Evolutionary conservation across 2,888 invertebrate genomes (phyloP).

Genomic region (Gibbula magus): DNA sequence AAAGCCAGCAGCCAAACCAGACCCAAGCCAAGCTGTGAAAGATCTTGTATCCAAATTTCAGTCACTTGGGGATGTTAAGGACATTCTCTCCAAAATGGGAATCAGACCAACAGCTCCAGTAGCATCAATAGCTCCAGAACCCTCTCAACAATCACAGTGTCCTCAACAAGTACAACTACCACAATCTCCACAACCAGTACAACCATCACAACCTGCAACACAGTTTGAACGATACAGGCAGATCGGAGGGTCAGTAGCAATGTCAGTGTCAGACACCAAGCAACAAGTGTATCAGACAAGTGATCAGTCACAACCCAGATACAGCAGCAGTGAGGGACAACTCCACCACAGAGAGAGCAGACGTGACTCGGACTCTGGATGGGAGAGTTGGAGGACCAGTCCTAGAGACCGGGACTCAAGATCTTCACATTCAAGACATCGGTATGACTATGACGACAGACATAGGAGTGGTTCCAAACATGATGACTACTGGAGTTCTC

Average conservation of each 20-base stretch:
- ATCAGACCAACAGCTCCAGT: not conserved
- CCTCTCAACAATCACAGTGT: not conserved
- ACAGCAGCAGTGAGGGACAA: not conserved
- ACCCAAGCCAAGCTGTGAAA: not conserved
- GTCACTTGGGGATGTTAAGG: not conserved
- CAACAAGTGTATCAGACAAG: not conserved
- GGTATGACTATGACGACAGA: not conserved
- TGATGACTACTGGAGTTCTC: conserved; percentile 5
- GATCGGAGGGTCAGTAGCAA: not conserved
- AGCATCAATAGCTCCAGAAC: not conserved
- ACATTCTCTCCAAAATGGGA: not conserved
- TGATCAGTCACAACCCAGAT: not conserved
- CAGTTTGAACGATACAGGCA: not conserved
- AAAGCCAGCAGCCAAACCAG: not conserved
- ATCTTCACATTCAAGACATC: not conserved
- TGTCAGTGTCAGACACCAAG: no score
- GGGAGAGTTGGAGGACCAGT: not conserved
- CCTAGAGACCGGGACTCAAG: not conserved
- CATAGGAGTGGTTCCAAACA: not conserved
- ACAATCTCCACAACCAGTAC: not conserved
- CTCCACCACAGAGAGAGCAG: not conserved
- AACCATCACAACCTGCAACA: not conserved
- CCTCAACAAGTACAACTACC: not conserved
- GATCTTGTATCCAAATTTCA: conserved; percentile 4
- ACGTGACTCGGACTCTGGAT: not conserved